Base-by-base conservation (phyloP, 92 coral and sea anemone genomes). In the Pocillopora meandrina region DNA sequence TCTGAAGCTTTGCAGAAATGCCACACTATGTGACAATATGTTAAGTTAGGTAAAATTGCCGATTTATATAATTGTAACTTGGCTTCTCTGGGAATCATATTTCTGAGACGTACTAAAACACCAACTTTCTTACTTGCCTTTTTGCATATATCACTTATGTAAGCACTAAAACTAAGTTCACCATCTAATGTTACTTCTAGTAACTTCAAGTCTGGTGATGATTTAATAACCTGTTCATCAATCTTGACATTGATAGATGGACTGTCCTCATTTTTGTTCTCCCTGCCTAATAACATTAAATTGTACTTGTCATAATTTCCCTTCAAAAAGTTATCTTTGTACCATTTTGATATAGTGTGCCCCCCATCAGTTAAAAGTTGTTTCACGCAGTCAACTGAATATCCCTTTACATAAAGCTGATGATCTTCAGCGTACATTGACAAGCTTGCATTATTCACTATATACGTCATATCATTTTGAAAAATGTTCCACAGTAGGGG, bases 101-200 rank as follows among this genome's bases (percentile, higher is more conserved):
- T 26, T 26, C 26, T 26, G 1, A 26, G 26, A 26, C 26, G 26
- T 26, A 26, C 26, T 26, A 26, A 26, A 26, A 26, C 26, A 26
- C 26, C 0, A 26, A 26, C 26, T 26, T 26, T 26, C 26, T 26
- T 26, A 0, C 26, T 26, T 26, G 26, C 26, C 26, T 26, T 26
- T 26, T 26, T 26, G 26, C 26, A 26, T 26, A 26, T 26, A 26
- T 26, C 26, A 26, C 26, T 26, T 26, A 26, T 26, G 26, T 26
- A 1, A 26, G 26, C 26, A 26, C 62, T 86, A 65, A 78, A 86
- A 16, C 65, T 86, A n/a, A 78, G 71, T 62, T 60, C 61, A 59
- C 58, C 61, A 58, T 89, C 92, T 20, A 84, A 21, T n/a, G 74
- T 78, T 52, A 74, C 90, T 60, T 90, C 93, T 5, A 90, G 79